Percentiles rank a stretch among this genome's conserved stretches.
These are phyloP conservation scores for Zoanthus sansibaricus DNA, from an alignment of 92 coral and sea anemone species.

Conservation along the genomic window DNA sequence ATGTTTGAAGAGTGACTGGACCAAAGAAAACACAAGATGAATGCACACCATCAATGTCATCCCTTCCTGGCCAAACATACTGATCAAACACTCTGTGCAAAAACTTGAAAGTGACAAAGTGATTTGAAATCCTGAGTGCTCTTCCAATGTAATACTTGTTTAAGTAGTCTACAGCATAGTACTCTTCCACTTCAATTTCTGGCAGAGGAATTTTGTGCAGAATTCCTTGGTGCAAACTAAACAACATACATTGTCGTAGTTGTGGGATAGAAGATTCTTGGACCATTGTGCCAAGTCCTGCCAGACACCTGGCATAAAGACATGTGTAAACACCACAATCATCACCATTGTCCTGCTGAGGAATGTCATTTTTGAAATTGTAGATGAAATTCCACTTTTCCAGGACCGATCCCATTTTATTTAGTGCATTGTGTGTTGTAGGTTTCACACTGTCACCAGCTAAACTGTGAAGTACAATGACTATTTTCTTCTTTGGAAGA, in stretches of 20 bases:
- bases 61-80: slow-evolving; percentile 44
- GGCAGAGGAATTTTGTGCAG: slow-evolving; percentile 41
- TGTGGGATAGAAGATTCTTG: slow-evolving; percentile 25
- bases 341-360: slow-evolving; percentile 53
- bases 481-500: slow-evolving; percentile 50
- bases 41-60: slow-evolving; percentile 47
- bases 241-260: slow-evolving; percentile 45
- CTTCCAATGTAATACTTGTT: slow-evolving; percentile 32
- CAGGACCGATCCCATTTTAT: slow-evolving; percentile 43
- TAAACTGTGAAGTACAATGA: slow-evolving; percentile 47
- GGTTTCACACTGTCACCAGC: slow-evolving; percentile 59
- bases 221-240: slow-evolving; percentile 35
- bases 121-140: slow-evolving; percentile 37
- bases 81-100: slow-evolving; percentile 32
- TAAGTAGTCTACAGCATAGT: slow-evolving; percentile 57
- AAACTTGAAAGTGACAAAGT: slow-evolving; percentile 32
- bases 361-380: slow-evolving; percentile 50
- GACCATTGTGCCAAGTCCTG: slow-evolving; percentile 59
- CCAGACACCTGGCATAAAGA: slow-evolving; percentile 65
- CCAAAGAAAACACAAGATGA: slow-evolving; percentile 42
- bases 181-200: slow-evolving; percentile 42
- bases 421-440: slow-evolving; percentile 8
- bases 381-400: slow-evolving; percentile 48
- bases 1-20: slow-evolving; percentile 28
- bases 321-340: slow-evolving; percentile 67